phyloP scores from a whole-genome alignment of 64 coral and sea anemone species.

The Catalaphyllia jardinei region DNA sequence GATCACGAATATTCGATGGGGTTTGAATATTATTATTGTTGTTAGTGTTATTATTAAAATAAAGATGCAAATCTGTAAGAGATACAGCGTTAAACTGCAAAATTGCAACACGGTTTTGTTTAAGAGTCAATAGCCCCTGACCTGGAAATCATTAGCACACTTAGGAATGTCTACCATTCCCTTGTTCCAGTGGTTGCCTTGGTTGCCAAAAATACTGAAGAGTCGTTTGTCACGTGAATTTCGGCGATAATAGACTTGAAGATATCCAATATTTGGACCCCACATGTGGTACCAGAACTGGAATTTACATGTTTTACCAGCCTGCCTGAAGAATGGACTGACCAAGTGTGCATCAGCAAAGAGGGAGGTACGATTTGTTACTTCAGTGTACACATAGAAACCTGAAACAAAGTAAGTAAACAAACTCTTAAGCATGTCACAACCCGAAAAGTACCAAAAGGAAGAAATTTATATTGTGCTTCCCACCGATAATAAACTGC shows the following conservation, averaged over 20 bases:
- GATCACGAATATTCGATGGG: too few relatives aligned
- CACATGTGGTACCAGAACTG: conserved; percentile 98
- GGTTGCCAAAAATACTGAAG: conserved; percentile 61
- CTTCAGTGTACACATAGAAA: conserved; percentile 85
- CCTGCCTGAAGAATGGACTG: conserved; percentile 82
- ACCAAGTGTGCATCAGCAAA: conserved; percentile 74
- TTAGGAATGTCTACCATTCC: conserved; percentile 59
- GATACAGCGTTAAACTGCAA: too few relatives aligned
- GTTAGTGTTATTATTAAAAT: too few relatives aligned
- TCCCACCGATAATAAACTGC: too few relatives aligned
- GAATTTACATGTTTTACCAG: conserved; percentile 86
- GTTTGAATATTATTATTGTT: too few relatives aligned
- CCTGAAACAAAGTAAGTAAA: conserved; percentile 33
- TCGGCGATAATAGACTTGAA: conserved; percentile 70
- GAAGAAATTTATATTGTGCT: too few relatives aligned
- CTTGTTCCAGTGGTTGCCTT: conserved; percentile 72
- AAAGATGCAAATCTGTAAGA: too few relatives aligned
- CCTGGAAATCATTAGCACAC: conserved; percentile 87
- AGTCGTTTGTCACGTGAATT: conserved; percentile 66
- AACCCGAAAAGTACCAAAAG: too few relatives aligned
- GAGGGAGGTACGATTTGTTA: conserved; percentile 71
- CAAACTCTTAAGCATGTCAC: too few relatives aligned
- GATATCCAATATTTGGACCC: conserved; percentile 62
- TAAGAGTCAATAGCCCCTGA: not conserved
- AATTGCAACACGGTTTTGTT: too few relatives aligned